Evolutionary conservation across 2,888 invertebrate genomes (phyloP), one percentile per base, ranked within the genome.

Genomic region (Arge pagana): DNA sequence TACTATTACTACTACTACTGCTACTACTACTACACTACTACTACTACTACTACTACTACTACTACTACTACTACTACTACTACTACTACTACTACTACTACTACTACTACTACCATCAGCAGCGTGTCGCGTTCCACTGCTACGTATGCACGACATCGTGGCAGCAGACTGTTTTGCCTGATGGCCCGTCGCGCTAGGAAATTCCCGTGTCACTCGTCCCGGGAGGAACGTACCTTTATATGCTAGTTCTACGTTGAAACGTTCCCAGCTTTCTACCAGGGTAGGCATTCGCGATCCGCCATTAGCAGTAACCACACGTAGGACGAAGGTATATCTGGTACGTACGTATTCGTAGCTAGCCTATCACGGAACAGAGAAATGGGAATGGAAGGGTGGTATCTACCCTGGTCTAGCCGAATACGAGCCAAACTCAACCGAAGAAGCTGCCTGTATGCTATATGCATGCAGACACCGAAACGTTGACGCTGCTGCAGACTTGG

Each of bases 291-390:
- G 30, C 31, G 15, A 45, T 45, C 45, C 33, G 16, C 45, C 45
- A 45, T 45, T 45, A 45, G 33, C 45, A 45, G 45, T 45, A 45
- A 45, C 45, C 45, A 33, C 45, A 45, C 45, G 45, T 45, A 45
- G 33, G 45, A 35, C 30, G 2, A 8, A 3, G 3, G 28, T n/a
- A n/a, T 26, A n/a, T 26, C 10, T 26, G n/a, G n/a, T 26, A 2
- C n/a, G 28, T 26, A 3, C n/a, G 42, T 11, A 18, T n/a, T n/a
- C 5, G 31, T 10, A 31, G 11, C n/a, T 15, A 23, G 10, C 13
- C 33, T 21, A 45, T 23, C 15, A 24, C 7, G 21, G 16, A 10
- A 24, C 2, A 23, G 1, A 19, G 10, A 11, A 24, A 21, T 10
- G 39, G 11, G 23, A 43, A 45, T 28, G 18, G 42, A 28, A 30